Percentiles rank a stretch among this genome's conserved stretches.
These are phyloP conservation scores for Dasypus novemcinctus DNA, from an alignment of 2,113 vertebrate genomes.

Conservation along the genomic window DNA sequence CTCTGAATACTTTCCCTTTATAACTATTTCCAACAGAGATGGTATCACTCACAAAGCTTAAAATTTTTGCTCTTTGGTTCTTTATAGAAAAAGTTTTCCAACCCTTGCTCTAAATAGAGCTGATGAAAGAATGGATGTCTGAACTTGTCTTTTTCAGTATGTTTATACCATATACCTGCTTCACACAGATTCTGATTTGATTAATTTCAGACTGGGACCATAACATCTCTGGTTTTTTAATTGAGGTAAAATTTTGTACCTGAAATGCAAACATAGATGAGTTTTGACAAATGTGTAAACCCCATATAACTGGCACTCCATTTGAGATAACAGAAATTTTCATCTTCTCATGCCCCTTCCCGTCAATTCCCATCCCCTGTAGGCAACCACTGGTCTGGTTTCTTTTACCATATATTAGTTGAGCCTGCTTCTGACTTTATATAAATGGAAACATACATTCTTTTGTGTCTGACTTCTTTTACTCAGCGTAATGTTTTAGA, in stretches of 20 bases:
- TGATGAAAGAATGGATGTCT: background rate
- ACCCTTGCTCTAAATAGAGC: background rate
- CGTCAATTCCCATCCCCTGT: background rate
- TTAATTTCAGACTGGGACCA: background rate
- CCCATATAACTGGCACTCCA: background rate
- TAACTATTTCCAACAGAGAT: background rate
- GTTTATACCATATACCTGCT: background rate
- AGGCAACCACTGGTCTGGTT: background rate
- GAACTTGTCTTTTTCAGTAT: background rate
- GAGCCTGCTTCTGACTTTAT: too few relatives aligned
- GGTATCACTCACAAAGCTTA: background rate
- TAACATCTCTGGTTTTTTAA: conserved; percentile 24
- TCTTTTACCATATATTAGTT: background rate
- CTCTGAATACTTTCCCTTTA: background rate
- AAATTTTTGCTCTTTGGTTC: background rate
- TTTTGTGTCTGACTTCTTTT: too few relatives aligned
- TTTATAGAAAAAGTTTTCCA: background rate
- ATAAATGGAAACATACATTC: too few relatives aligned
- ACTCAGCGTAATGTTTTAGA: too few relatives aligned
- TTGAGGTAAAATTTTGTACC: background rate
- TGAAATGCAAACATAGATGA: background rate
- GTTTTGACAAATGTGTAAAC: background rate
- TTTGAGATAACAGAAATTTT: background rate
- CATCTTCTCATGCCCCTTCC: background rate
- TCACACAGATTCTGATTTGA: background rate